phyloP scores from a whole-genome alignment of 2,888 invertebrate species.

The Nebria brevicollis region DNA sequence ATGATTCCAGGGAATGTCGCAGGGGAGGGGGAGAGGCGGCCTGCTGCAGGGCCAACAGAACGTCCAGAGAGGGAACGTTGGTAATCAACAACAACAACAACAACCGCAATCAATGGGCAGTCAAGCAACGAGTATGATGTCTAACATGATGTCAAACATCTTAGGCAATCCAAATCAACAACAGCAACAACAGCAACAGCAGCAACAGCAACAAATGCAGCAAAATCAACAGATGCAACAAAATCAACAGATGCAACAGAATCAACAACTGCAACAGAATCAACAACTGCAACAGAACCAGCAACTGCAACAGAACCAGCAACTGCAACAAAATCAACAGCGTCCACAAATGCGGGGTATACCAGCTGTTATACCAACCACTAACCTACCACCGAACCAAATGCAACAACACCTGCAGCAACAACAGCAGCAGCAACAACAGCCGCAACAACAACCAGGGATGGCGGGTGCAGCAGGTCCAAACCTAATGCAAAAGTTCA shows the following conservation, averaged over 20 bases:
- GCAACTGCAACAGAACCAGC: not conserved
- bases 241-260: conserved; percentile 49
- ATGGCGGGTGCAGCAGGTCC: conserved; percentile 66
- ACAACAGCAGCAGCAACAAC: conserved; percentile 59
- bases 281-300: conserved; percentile 48
- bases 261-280: conserved; percentile 50
- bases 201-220: conserved; percentile 47
- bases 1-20: conserved; percentile 49
- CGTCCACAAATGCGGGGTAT: conserved; percentile 64
- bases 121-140: conserved; percentile 55
- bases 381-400: conserved; percentile 63
- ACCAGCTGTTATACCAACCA: conserved; percentile 65
- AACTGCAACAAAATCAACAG: conserved; percentile 2
- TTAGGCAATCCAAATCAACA: conserved; percentile 52
- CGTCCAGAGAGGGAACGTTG: conserved; percentile 60
- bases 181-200: conserved; percentile 54
- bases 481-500: conserved; percentile 89
- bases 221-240: conserved; percentile 47
- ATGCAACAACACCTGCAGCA: conserved; percentile 61
- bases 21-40: conserved; percentile 73
- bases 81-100: conserved; percentile 56
- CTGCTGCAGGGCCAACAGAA: conserved; percentile 64
- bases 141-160: conserved; percentile 49
- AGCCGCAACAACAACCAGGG: conserved; percentile 62
- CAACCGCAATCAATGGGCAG: conserved; percentile 49